Base-by-base conservation (phyloP, 2,888 invertebrate species). In the Altica lythri region DNA sequence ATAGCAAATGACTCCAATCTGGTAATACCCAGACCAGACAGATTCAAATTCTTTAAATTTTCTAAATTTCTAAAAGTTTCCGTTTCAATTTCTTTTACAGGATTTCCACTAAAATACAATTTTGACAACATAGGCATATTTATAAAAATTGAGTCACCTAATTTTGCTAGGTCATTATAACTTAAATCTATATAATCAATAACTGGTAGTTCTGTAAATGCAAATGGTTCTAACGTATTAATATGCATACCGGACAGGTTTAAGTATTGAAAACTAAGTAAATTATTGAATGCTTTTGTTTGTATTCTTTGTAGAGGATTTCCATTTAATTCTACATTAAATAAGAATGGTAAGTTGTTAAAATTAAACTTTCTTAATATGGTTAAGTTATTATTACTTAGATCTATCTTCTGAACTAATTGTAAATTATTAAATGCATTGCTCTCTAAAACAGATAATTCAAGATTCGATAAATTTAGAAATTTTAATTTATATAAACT, bases 381-480 rank as follows among this genome's bases (percentile, higher is more conserved):
- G 12, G 14, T 19, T 30, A 48, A 40, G 9, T 12, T 12, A 13
- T 48, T 48, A 9, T 32, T 38, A 1, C 37, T 38, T 16, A 53
- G 32, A 25, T 53, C 47, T 9, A 53, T 13, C 4, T 10, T 16
- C 1, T 43, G n/a, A 13, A 47, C n/a, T 0, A 2, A 5, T 10
- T 25, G 19, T 32, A 53, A 18, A 35, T 53, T 25, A n/a, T 10
- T 32, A 17, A 53, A 53, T 4, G 46, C 13, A 12, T 46, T 12
- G 9, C 14, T n/a, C 37, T 53, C 53, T 2, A 53, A n/a, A 18
- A 29, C n/a, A n/a, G 34, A 10, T 2, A 53, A 27, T 4, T 48
- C 47, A n/a, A 32, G 27, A 12, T 16, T 18, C 5, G 53, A 43
- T 3, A 53, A 18, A 37, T 53, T 43, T 16, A 53, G n/a, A 14